Evolutionary conservation across 2,888 invertebrate species (phyloP).

Genomic region (Malacosoma neustria): DNA sequence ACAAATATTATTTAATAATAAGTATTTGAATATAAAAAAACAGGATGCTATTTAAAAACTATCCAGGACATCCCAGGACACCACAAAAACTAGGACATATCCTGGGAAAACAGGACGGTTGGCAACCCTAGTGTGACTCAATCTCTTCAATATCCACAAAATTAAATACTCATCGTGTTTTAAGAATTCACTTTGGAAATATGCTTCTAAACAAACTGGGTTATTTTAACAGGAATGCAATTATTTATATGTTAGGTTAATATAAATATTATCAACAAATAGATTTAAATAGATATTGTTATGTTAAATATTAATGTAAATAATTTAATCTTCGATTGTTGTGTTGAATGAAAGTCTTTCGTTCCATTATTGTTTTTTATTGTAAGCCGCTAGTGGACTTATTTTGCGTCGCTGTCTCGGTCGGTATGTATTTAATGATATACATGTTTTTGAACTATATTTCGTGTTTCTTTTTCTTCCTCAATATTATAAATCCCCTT

Average conservation of each 20-base stretch:
- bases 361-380: slow-evolving; percentile 32
- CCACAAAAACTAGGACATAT: too few relatives aligned
- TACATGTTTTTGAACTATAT: neutral
- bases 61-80: too few relatives aligned
- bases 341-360: slow-evolving; percentile 60
- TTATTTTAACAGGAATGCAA: neutral
- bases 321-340: slow-evolving; percentile 47
- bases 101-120: too few relatives aligned
- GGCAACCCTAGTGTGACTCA: too few relatives aligned
- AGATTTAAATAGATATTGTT: slow-evolving; percentile 32
- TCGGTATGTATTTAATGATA: neutral
- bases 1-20: too few relatives aligned
- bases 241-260: neutral
- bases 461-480: neutral
- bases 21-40: too few relatives aligned
- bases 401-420: slow-evolving; percentile 6
- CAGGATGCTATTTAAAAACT: too few relatives aligned
- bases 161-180: too few relatives aligned
- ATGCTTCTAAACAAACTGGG: neutral
- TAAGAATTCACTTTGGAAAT: too few relatives aligned
- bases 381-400: slow-evolving; percentile 7
- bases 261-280: slow-evolving; percentile 1
- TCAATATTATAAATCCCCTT: too few relatives aligned
- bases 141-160: too few relatives aligned
- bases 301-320: slow-evolving; percentile 39